Evolutionary conservation across 2,797 vertebrate genomes (phyloP).

Genomic region (Sebastes steindachneri): DNA sequence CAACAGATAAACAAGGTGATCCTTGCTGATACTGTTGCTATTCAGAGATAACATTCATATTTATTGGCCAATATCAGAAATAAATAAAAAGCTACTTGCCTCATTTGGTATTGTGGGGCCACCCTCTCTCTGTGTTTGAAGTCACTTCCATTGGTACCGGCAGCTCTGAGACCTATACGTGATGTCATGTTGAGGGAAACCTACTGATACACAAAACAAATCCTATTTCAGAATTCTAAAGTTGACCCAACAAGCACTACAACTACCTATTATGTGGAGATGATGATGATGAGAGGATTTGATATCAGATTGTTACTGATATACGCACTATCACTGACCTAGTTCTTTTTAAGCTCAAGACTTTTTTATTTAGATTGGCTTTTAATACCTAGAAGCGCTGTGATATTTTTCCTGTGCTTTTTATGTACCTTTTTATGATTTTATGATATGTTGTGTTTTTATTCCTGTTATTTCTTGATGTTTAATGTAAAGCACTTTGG

Average conservation of each 20-base stretch:
- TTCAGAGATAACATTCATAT: neutral
- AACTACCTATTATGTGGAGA: neutral
- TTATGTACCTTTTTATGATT: too few relatives aligned
- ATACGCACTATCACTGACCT: too few relatives aligned
- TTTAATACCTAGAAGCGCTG: too few relatives aligned
- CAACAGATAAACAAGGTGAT: neutral
- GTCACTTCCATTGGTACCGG: conserved; percentile 88
- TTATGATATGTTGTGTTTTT: too few relatives aligned
- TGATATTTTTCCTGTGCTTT: too few relatives aligned
- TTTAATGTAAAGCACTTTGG: too few relatives aligned
- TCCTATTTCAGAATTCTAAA: neutral
- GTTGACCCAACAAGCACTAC: neutral
- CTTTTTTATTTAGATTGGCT: too few relatives aligned
- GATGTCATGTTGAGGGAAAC: conserved; percentile 86
- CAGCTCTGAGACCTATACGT: conserved; percentile 86
- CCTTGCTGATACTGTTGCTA: neutral
- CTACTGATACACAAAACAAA: conserved; percentile 30
- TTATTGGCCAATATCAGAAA: neutral
- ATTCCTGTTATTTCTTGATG: too few relatives aligned
- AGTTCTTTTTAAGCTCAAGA: too few relatives aligned
- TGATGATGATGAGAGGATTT: too few relatives aligned
- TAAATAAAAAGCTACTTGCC: conserved; percentile 59
- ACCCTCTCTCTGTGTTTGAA: conserved; percentile 88
- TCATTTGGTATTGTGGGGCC: conserved; percentile 92
- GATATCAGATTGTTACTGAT: too few relatives aligned